Conservation (phyloP, 2,797 vertebrate species). For the Ptychobarbus kaznakovi region DNA sequence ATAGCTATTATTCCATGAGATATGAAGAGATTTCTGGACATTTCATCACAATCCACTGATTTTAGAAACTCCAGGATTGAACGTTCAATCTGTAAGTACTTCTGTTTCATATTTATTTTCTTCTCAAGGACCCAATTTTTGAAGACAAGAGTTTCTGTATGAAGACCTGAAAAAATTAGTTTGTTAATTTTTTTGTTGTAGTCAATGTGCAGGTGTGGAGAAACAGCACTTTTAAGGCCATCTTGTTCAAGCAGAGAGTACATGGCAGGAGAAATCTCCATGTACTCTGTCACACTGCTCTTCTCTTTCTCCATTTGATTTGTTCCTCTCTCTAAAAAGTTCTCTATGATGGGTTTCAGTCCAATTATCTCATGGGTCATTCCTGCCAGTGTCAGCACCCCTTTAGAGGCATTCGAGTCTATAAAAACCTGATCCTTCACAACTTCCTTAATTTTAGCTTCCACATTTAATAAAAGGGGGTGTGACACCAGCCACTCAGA, state of each 20-base stretch:
- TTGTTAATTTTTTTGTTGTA: constrained; percentile 66
- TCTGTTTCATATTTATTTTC: constrained; percentile 62
- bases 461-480: constrained; percentile 75
- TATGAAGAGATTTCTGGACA: constrained; percentile 78
- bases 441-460: constrained; percentile 61
- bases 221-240: constrained; percentile 70
- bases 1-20: constrained; percentile 74
- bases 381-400: constrained; percentile 76
- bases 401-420: constrained; percentile 58
- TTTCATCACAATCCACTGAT: constrained; percentile 65
- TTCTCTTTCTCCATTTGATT: constrained; percentile 72
- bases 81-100: constrained; percentile 60
- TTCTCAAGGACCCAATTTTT: constrained; percentile 79
- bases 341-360: constrained; percentile 67
- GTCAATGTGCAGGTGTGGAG: constrained; percentile 68
- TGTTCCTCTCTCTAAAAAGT: constrained; percentile 62
- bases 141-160: constrained; percentile 71
- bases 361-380: constrained; percentile 68
- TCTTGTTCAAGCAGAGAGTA: constrained; percentile 75
- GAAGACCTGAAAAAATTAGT: constrained; percentile 76
- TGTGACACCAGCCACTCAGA: constrained; percentile 40
- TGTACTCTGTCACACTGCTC: constrained; percentile 66
- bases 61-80: constrained; percentile 77
- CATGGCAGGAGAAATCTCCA: constrained; percentile 67
- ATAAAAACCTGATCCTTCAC: constrained; percentile 67